Conservation (phyloP, 2,113 vertebrate species). For the Nycticorax nycticorax region DNA sequence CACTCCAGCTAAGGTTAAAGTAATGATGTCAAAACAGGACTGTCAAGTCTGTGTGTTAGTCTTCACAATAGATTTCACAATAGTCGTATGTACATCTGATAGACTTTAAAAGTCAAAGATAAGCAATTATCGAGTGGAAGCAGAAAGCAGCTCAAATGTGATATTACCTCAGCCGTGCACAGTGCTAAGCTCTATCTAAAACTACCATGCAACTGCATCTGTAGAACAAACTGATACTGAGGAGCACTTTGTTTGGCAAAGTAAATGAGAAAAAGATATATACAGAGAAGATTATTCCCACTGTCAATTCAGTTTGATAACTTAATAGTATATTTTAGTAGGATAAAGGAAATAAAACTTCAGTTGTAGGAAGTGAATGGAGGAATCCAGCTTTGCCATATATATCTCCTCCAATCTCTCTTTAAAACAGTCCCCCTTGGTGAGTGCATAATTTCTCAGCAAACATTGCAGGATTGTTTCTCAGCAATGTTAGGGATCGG, state of each 20-base stretch:
- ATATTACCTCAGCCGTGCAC: background rate
- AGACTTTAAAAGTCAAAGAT: background rate
- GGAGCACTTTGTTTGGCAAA: background rate
- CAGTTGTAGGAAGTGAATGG: background rate
- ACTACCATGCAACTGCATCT: background rate
- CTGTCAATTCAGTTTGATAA: background rate
- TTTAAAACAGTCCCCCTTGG: background rate
- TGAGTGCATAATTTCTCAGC: background rate
- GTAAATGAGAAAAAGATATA: background rate
- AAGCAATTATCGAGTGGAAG: background rate
- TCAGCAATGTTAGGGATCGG: rapidly evolving
- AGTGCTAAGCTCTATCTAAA: background rate
- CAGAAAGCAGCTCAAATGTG: background rate
- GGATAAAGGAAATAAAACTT: background rate
- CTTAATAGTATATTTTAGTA: background rate
- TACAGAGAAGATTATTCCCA: background rate
- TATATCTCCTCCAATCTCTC: rapidly evolving
- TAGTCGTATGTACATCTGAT: background rate
- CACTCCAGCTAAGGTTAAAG: background rate
- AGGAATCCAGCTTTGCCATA: background rate
- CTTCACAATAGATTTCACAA: background rate
- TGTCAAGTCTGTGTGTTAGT: background rate
- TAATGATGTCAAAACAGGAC: background rate
- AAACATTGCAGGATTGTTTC: background rate
- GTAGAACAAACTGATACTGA: background rate